Conservation (phyloP, 2,797 vertebrate species). For the Myotis myotis region DNA sequence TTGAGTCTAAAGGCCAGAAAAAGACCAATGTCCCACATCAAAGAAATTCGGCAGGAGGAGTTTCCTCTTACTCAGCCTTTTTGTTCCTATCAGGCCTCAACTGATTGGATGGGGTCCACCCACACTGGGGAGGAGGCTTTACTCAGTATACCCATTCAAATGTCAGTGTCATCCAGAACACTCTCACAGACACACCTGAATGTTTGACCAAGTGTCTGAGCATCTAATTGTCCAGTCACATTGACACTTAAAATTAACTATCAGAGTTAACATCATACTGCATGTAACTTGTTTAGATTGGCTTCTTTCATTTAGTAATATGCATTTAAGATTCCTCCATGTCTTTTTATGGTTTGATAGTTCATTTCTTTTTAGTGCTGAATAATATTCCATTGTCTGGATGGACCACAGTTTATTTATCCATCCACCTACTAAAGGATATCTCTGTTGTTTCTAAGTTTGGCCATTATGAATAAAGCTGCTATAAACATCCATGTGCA, state of each 20-base stretch:
- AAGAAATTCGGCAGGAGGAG: not conserved
- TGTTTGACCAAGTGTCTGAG: not conserved
- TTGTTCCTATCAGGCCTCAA: not conserved
- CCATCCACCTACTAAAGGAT: not conserved
- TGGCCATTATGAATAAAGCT: not conserved
- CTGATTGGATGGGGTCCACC: not conserved
- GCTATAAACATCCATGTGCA: not conserved
- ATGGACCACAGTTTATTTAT: not conserved
- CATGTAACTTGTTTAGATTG: not conserved
- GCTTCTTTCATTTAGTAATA: not conserved
- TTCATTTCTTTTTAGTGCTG: not conserved
- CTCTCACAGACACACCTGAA: not conserved
- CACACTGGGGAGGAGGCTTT: too few species aligned
- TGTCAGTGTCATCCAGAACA: not conserved
- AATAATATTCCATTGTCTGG: not conserved
- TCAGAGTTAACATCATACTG: not conserved
- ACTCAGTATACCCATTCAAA: not conserved
- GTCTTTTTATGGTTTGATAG: not conserved
- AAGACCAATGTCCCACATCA: too few species aligned
- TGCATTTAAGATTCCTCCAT: too few species aligned
- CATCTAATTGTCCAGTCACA: accelerated
- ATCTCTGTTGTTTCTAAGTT: not conserved
- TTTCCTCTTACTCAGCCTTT: too few species aligned
- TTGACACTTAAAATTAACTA: not conserved
- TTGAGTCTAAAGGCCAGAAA: not conserved